These are phyloP conservation scores for Stictocephala bisonia DNA, from an alignment of 2,888 invertebrate genomes.

Conservation along the genomic window DNA sequence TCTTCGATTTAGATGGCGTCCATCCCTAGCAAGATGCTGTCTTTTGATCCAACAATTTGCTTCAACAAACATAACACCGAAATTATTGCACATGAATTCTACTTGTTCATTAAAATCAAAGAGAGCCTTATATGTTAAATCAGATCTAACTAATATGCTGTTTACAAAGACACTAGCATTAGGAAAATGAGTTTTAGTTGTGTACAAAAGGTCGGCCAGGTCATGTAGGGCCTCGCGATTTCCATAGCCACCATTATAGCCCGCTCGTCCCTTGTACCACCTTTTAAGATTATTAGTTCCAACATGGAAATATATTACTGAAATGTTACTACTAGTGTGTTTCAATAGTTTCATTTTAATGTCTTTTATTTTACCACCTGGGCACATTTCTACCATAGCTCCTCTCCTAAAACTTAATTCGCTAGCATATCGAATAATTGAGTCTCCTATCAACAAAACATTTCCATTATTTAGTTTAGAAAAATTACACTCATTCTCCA, in stretches of 20 bases:
- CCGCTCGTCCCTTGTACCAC: not conserved
- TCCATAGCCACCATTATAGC: constrained; percentile 18
- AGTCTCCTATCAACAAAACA: constrained; percentile 1
- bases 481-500: not conserved
- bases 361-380: not conserved
- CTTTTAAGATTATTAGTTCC: not conserved
- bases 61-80: not conserved
- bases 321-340: not conserved
- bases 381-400: not conserved
- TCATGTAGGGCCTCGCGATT: constrained; percentile 5
- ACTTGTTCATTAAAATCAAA: constrained; percentile 5
- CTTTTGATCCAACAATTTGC: constrained; percentile 6
- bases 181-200: not conserved
- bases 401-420: not conserved
- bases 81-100: constrained; percentile 3
- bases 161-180: not conserved
- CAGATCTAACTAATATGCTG: not conserved
- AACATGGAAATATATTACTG: not conserved
- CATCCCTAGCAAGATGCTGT: not conserved
- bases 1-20: not conserved
- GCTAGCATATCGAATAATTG: not conserved
- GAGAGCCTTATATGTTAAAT: not conserved
- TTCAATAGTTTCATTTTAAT: not conserved
- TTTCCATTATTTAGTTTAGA: not conserved
- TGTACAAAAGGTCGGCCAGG: not conserved